phyloP scores from a whole-genome alignment of 2,888 invertebrate species.

The Sphaerophoria taeniata region DNA sequence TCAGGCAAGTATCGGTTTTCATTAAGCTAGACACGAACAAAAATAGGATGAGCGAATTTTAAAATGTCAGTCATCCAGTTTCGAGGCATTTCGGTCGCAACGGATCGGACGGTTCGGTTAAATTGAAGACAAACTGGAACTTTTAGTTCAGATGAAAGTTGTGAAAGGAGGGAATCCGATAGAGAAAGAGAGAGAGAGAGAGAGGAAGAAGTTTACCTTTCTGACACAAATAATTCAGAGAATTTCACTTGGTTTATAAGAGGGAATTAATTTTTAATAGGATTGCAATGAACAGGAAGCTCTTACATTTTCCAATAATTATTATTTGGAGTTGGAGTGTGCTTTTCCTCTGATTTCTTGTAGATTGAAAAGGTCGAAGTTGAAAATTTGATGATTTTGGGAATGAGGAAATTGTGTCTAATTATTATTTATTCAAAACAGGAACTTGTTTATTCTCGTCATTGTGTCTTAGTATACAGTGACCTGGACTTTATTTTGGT shows the following conservation, averaged over 20 bases:
- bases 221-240: slow-evolving; percentile 63
- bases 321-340: neutral
- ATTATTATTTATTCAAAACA: slow-evolving; percentile 58
- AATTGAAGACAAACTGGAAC: slow-evolving; percentile 4
- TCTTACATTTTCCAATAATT: slow-evolving; percentile 62
- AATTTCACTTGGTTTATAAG: slow-evolving; percentile 30
- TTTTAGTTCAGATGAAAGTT: slow-evolving; percentile 10
- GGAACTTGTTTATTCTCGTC: neutral
- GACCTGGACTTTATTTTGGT: slow-evolving; percentile 3
- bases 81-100: neutral
- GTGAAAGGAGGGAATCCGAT: neutral
- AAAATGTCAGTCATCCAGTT: slow-evolving; percentile 43
- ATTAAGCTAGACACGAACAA: slow-evolving; percentile 15
- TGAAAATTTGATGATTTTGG: slow-evolving; percentile 11
- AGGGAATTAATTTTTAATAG: slow-evolving; percentile 70
- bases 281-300: slow-evolving; percentile 61
- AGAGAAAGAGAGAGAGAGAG: slow-evolving; percentile 4
- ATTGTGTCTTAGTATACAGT: too few relatives aligned
- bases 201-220: slow-evolving; percentile 35
- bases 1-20: slow-evolving; percentile 47
- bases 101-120: neutral
- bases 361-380: slow-evolving; percentile 25
- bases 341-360: neutral
- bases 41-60: slow-evolving; percentile 50
- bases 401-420: slow-evolving; percentile 9